Base-by-base conservation (phyloP, 2,113 vertebrate genomes). In the Meriones unguiculatus region DNA sequence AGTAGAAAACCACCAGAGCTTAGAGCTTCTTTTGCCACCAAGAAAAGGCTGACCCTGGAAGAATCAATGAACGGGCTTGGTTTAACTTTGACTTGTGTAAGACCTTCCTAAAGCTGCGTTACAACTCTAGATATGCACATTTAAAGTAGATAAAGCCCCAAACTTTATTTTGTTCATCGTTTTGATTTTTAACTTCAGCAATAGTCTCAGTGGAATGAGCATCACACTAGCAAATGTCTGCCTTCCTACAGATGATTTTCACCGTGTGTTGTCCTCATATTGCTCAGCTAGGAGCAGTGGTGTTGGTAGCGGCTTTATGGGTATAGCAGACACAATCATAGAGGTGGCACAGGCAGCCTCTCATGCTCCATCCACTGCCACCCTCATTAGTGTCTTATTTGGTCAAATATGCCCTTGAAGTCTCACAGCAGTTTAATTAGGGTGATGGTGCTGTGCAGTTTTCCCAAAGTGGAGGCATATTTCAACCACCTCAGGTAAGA, bases 171-270 rank as follows among this genome's bases (percentile, higher is more conserved):
- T 17, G 2, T 15, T 85, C 65, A 15, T 82, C 30, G 13, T 85
- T 93, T 94, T 62, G 6, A 69, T 92, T 86, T 86, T 72, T 28
- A 41, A 81, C 50, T 92, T 10, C 80, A 50, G 8, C 65, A 15
- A 59, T 65, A 73, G 70, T 81, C 30, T 93, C n/a, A 70, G 28
- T 2, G 77, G 12, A 91, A 87, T 8, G 78, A 84, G 72, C 30
- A 17, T 52, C 20, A 70, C 78, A 70, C 14, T 28, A 80, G 14
- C 35, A 95, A 81, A 77, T 76, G 52, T 4, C 4, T 76, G 69
- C 14, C 59, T 93, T 81, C 32, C 24, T 95, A 15, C 17, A 72
- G 73, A 50, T 72, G 70, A n/a, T 84, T 65, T 90, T 72, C 59
- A 95, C 5, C 32, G 9, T 30, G n/a, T 0, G 17, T 0, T 62